Base-by-base conservation (phyloP, 2,113 vertebrate genomes). In the Morone chrysops region DNA sequence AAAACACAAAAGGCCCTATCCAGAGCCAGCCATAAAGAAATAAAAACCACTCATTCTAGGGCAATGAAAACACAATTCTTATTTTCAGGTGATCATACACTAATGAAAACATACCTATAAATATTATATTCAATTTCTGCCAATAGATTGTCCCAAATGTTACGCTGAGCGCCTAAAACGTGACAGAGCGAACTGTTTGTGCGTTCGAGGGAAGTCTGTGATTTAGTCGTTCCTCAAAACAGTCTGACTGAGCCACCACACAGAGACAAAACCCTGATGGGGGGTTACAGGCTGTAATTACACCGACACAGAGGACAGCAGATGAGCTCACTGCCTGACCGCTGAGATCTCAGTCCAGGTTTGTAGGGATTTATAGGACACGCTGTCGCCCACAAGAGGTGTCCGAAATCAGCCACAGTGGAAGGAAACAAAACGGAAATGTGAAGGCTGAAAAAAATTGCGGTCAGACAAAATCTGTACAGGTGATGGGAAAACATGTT, bases 221-320 rank as follows among this genome's bases (percentile, higher is more conserved):
- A 86, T 89, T 89, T 57, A 12, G 63, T 12, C 6, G 10, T 74
- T 86, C 85, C 75, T 87, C 60, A 83, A 75, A 77, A 59, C 66
- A 50, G 75, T 65, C 75, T 54, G 77, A 18, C 43, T 17, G 18
- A 1, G 8, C 22, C 38, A 22, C 78, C 69, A 51, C 80, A 77
- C 57, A 17, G 51, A 40, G 50, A 74, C 66, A 2, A 77, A 81
- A 56, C 78, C 68, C 45, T 76, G 79, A 86, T 85, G 79, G 76
- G 75, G 11, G 84, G 77, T 85, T 87, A 3, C 22, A 80, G 82
- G 40, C 82, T 84, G 72, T 72, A 78, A 90, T 92, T 81, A 87
- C 88, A 51, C 18, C 22, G 13, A 72, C 78, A 69, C 50, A 62
- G 7, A 69, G 50, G 25, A 60, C 66, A 80, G 73, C 70, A 6